phyloP scores from a whole-genome alignment of 2,797 vertebrate species.

The Echeneis naucrates region DNA sequence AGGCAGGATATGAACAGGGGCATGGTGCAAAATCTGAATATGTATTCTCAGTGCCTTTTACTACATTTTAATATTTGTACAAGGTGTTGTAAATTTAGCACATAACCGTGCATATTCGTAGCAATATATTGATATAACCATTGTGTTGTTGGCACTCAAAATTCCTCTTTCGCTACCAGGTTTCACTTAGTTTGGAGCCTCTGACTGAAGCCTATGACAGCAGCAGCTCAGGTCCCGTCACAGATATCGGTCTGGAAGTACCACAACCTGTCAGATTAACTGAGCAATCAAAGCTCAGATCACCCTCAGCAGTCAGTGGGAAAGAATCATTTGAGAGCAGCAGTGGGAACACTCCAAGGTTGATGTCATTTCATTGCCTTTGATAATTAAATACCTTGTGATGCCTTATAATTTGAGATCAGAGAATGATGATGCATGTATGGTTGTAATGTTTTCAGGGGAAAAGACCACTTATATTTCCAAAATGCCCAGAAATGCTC shows the following conservation, averaged over 20 bases:
- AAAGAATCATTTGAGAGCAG: conserved; percentile 75
- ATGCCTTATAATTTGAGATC: neutral
- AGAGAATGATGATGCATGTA: conserved; percentile 35
- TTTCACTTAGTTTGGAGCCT: conserved; percentile 90
- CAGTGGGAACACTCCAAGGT: conserved; percentile 87
- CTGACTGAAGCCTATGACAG: conserved; percentile 87
- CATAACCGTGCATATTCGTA: neutral
- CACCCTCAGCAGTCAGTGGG: conserved; percentile 50
- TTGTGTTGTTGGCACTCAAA: neutral
- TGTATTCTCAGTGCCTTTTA: too few species aligned
- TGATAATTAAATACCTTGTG: neutral
- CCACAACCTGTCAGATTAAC: conserved; percentile 57
- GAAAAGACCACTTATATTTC: conserved; percentile 88
- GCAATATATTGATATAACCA: neutral
- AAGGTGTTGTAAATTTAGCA: neutral
- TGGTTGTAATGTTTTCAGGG: conserved; percentile 76
- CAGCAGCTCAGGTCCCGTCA: conserved; percentile 79
- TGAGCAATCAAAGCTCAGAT: conserved; percentile 58
- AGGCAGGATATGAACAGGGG: too few species aligned
- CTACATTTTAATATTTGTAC: neutral
- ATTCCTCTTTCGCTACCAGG: conserved; percentile 75
- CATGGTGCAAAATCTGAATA: too few species aligned
- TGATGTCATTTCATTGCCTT: neutral
- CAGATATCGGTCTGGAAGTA: conserved; percentile 73
- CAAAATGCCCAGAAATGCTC: conserved; percentile 71